A percentile compares a stretch with the other conserved stretches of the same genome.
These are phyloP conservation scores for Pseudoips prasinana DNA, from an alignment of 2,888 invertebrate species.

Conservation along the genomic window DNA sequence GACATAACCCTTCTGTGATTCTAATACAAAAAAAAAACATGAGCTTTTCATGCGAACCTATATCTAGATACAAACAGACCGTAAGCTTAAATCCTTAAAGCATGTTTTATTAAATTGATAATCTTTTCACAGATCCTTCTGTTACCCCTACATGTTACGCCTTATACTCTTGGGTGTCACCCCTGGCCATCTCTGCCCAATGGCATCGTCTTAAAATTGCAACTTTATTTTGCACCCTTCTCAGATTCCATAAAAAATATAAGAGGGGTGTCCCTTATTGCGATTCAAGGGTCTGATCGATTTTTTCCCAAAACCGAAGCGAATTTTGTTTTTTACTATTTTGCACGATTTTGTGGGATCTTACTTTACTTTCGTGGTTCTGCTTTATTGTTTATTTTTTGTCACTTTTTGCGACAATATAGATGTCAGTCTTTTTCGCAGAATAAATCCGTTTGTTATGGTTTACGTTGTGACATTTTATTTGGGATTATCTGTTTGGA, in stretches of 20 bases:
- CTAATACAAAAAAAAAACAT: no score
- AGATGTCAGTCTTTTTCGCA: constrained; percentile 13
- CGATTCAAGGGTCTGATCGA: constrained; percentile 41
- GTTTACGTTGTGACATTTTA: constrained; percentile 13
- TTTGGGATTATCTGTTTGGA: constrained; percentile 14
- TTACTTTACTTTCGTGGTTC: constrained; percentile 23
- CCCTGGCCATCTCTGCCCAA: constrained; percentile 56
- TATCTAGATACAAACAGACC: constrained; percentile 19
- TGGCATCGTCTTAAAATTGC: constrained; percentile 51
- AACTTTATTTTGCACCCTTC: constrained; percentile 56
- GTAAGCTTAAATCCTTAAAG: constrained; percentile 9
- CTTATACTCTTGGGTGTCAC: constrained; percentile 50
- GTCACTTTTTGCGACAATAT: constrained; percentile 6
- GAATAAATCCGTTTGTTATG: constrained; percentile 20
- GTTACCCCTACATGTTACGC: constrained; percentile 42
- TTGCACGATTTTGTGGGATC: constrained; percentile 28
- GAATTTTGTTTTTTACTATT: constrained; percentile 37
- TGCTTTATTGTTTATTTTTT: constrained; percentile 15
- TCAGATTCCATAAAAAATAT: constrained; percentile 59
- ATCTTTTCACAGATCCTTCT: constrained; percentile 27
- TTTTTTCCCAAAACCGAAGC: constrained; percentile 31
- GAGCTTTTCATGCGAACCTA: no score
- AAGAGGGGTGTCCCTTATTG: constrained; percentile 47
- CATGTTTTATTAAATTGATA: constrained; percentile 26
- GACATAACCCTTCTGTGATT: no score